Evolutionary conservation across 2,888 invertebrate species (phyloP), one percentile per base, ranked within the genome.

Genomic region (Saturnia pavonia): DNA sequence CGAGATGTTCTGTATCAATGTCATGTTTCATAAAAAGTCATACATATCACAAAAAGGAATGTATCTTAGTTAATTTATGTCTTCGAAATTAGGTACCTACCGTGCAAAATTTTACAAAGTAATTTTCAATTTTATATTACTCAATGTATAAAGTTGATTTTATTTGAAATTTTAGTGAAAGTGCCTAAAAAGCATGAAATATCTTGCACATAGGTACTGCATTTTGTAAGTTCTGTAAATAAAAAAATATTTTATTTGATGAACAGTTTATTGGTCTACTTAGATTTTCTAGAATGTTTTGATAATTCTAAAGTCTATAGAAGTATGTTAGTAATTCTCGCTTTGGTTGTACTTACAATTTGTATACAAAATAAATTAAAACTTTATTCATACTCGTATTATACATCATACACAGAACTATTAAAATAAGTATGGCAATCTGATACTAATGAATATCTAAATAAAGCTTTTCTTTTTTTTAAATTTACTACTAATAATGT

Each of bases 381-480:
- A 65, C 22, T 48, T 70, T 68, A 67, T 66, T 51, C 25, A 57
- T 57, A 14, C 6, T 34, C n/a, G n/a, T n/a, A n/a, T 34, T 60
- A 69, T n/a, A n/a, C n/a, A n/a, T n/a, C 67, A 60, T 68, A 70
- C 69, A 70, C 67, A 69, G 67, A 69, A 27, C 48, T 63, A 65
- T 69, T 67, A 67, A 71, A 67, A 79, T 82, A 80, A 82, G 80
- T 87, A 92, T 92, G 92, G 92, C 91, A 89, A 87, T 87, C 84
- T 82, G 85, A 86, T 81, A 81, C 85, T 88, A 88, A 78, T 83
- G 81, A 86, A 85, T 86, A 89, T 78, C 88, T 87, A 87, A 88
- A 88, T 91, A 92, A 93, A 92, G 92, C 92, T 91, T 91, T 87
- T 80, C 78, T 82, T 83, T 84, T 34, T 16, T 40, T 40, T 40